These are phyloP conservation scores for Oophaga pumilio DNA, from an alignment of 2,113 vertebrate species.

Conservation along the genomic window DNA sequence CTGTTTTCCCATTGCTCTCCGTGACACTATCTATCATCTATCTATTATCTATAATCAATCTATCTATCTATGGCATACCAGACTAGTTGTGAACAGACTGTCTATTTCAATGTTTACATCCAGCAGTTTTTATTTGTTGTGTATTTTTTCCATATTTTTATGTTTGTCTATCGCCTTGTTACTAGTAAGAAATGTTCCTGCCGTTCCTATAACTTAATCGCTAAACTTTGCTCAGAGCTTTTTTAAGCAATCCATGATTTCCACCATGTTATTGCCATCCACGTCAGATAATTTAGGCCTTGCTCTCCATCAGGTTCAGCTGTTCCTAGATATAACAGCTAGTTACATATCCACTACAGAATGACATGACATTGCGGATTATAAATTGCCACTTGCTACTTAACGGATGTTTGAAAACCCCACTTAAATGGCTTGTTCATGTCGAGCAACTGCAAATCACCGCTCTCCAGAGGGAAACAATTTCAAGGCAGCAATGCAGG, in stretches of 20 bases:
- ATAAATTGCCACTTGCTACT: conserved; percentile 42
- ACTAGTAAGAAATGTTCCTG: background rate
- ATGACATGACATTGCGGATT: conserved; percentile 45
- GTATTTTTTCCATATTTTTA: background rate
- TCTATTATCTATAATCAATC: no score
- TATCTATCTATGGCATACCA: no score
- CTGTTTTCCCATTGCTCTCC: no score
- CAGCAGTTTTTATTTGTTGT: no score
- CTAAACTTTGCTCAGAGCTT: background rate
- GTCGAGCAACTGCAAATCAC: conserved; percentile 27
- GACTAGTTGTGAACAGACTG: no score
- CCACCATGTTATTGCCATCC: conserved; percentile 1
- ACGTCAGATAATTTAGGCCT: background rate
- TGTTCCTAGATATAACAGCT: conserved; percentile 25
- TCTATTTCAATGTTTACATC: no score
- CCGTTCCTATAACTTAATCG: background rate
- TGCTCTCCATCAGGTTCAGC: conserved; percentile 23
- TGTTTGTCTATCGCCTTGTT: background rate
- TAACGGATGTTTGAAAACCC: conserved; percentile 35
- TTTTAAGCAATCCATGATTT: background rate
- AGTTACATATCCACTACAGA: conserved; percentile 21
- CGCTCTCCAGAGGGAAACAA: conserved; percentile 27
- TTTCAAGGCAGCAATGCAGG: background rate
- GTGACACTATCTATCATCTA: no score
- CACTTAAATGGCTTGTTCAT: conserved; percentile 34